Base-by-base conservation (phyloP, 2,797 vertebrate species). In the Euphonia xanthogaster region DNA sequence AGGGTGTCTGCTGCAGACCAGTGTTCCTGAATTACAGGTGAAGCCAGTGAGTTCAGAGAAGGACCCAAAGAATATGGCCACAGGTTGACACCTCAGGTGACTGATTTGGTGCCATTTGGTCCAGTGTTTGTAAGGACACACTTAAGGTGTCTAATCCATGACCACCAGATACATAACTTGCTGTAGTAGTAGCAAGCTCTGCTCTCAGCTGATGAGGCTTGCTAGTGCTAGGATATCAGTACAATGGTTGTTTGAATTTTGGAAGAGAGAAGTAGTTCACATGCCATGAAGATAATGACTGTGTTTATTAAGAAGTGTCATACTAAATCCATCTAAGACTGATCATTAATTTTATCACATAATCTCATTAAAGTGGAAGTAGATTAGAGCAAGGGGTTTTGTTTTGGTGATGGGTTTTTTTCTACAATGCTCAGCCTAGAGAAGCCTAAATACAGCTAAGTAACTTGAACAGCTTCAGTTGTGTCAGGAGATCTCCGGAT, bases 51-150 rank as follows among this genome's bases (percentile, higher is more conserved):
- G 2, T 61, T 75, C 12, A 66, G 45, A 77, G 82, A 37, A 55
- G 17, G 17, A 54, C n/a, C 15, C 74, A 6, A 44, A 81, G 50
- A 74, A 14, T 13, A 10, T 1, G 3, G 55, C 48, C 31, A 12
- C 5, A 24, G 40, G 5, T 62, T 72, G 7, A 10, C 30, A 15
- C 14, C n/a, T 50, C 4, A 30, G 19, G 28, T 68, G 35, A 7
- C 42, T 62, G 54, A 18, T 65, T 39, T 27, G 13, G 4, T 67
- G 58, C 25, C 0, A 0, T 30, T 84, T 44, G 44, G 45, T 65
- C 14, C 20, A 40, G n/a, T 30, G 54, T 18, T 2, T 20, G 3
- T n/a, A 40, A 61, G 37, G 50, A 25, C 13, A 20, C 10, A 6
- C 10, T 28, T 15, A 16, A 33, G 16, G 10, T 19, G 31, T 62